Conservation (phyloP, 2,888 invertebrate species). For the Stegana nigrithorax region DNA sequence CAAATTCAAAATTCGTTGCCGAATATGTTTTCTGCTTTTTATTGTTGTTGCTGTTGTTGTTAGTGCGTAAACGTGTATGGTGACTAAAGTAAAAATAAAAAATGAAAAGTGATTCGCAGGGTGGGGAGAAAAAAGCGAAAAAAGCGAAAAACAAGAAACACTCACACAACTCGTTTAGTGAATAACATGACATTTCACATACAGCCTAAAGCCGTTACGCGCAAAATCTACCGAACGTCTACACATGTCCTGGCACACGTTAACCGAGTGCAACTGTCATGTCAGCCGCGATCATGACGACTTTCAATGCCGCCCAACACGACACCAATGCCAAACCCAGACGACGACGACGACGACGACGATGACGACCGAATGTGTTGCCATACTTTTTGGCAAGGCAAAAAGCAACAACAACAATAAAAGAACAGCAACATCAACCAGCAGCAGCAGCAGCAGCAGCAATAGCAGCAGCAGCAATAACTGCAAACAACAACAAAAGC, state of each 20-base stretch:
- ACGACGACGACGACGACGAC: background rate
- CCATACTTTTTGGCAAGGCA: background rate
- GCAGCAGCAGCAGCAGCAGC: no score
- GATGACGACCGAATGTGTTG: background rate
- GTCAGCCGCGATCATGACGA: slow-evolving; percentile 16
- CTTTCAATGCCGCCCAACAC: background rate
- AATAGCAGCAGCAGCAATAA: no score
- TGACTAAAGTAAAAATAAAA: background rate
- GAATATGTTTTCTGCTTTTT: slow-evolving; percentile 25
- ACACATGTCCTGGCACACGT: slow-evolving; percentile 21
- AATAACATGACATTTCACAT: slow-evolving; percentile 23
- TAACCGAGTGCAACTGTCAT: slow-evolving; percentile 43
- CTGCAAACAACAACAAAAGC: background rate
- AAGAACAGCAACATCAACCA: no score
- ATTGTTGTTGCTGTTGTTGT: background rate
- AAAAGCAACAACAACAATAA: no score
- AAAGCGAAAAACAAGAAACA: no score
- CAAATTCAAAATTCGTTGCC: slow-evolving; percentile 41
- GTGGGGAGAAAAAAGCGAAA: no score
- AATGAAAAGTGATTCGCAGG: no score
- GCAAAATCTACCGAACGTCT: slow-evolving; percentile 8
- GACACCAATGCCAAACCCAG: background rate
- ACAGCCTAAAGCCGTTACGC: slow-evolving; percentile 10
- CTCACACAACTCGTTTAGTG: slow-evolving; percentile 24
- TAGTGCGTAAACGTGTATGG: background rate